Evolutionary conservation across 2,888 invertebrate species (phyloP), one percentile per base, ranked within the genome.

Genomic region (Orthosia cruda): DNA sequence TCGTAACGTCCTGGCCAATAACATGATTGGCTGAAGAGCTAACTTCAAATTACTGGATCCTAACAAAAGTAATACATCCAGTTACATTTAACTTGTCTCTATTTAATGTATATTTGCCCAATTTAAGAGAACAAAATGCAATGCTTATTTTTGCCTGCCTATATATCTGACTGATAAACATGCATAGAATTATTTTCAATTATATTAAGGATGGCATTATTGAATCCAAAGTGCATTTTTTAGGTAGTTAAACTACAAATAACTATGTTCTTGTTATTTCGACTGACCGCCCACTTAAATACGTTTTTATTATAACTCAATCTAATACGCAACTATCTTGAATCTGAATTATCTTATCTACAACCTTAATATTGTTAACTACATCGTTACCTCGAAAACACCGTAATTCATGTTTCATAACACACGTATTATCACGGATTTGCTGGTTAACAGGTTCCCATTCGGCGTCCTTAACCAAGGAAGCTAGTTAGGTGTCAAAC

Each of bases 401-500:
- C 76, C 32, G 40, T 80, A 52, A 66, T 71, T 80, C 62, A 65
- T 59, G 77, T 81, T 81, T 71, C 71, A 71, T 81, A 83, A 83
- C 59, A 71, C 58, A 76, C 40, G 50, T 69, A 83, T 81, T 77
- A 84, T 73, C 73, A 71, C 73, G 64, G 18, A 61, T 71, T 73
- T 85, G 61, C 62, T 63, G 26, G 77, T 80, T 80, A 80, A 80
- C 86, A 80, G 83, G 74, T 85, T 71, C 66, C 70, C 75, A 81
- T 86, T 81, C 76, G 64, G 87, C 71, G 82, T 82, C 79, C 74
- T 79, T 74, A 83, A 72, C 74, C 78, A 76, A 80, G 78, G 84
- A 87, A 88, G 88, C 81, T 78, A 74, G 81, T 87, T 86, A 85
- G 74, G 80, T 86, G 84, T 86, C 80, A 81, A 74, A 74, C 71